These are phyloP conservation scores for Drosophila repletoides DNA, from an alignment of 1,140 invertebrate species.

Conservation along the genomic window DNA sequence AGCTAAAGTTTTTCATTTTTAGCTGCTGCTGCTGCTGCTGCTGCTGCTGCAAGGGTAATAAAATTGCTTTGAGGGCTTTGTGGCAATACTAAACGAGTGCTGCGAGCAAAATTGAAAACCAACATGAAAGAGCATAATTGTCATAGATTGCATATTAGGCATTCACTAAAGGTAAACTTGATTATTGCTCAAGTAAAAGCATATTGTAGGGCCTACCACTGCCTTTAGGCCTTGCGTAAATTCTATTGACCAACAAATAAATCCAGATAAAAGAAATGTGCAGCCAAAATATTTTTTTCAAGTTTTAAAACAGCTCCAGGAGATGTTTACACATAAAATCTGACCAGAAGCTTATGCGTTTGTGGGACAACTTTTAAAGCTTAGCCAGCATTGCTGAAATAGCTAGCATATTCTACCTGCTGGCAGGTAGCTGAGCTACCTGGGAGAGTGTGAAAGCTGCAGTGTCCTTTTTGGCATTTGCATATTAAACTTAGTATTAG, in stretches of 20 bases:
- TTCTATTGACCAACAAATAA: no score
- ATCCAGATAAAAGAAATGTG: no score
- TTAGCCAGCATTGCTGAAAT: neutral
- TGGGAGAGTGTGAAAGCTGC: neutral
- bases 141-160: no score
- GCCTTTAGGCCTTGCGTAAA: no score
- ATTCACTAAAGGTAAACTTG: neutral
- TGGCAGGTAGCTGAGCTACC: neutral
- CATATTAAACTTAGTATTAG: constrained; percentile 33
- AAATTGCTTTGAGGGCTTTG: constrained; percentile 54
- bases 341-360: neutral
- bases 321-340: no score
- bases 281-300: no score
- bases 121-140: constrained; percentile 10
- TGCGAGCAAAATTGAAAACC: neutral
- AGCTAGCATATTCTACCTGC: neutral
- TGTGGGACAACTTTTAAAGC: neutral
- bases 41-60: constrained; percentile 49
- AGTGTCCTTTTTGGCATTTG: constrained; percentile 13
- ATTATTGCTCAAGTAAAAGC: neutral
- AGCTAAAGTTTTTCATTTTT: constrained; percentile 71
- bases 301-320: no score
- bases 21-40: no score
- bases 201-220: neutral
- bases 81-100: constrained; percentile 22